phyloP scores from a whole-genome alignment of 1,140 invertebrate species.

The Anoplolepis gracilipes region DNA sequence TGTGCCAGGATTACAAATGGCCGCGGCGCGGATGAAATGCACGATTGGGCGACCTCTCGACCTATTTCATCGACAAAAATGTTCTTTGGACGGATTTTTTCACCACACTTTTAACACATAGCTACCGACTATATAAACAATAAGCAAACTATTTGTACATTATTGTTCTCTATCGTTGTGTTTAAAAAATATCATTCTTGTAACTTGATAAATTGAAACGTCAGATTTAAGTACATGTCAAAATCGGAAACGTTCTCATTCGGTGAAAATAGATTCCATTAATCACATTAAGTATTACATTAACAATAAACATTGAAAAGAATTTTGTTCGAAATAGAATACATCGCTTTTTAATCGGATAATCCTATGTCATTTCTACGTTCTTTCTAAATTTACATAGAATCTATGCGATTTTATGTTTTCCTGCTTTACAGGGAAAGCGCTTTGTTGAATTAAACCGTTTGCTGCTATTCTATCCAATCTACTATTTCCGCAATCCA shows the following conservation, averaged over 20 bases:
- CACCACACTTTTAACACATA: background rate
- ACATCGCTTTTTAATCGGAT: conserved; percentile 35
- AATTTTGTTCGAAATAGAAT: conserved; percentile 21
- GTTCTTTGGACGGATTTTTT: conserved; percentile 7
- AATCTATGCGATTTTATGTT: background rate
- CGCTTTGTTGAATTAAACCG: conserved; percentile 51
- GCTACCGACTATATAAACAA: conserved; percentile 2
- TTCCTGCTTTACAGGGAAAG: background rate
- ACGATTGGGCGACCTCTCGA: conserved; percentile 50
- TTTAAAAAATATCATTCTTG: background rate
- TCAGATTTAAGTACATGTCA: background rate
- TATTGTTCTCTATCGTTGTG: background rate
- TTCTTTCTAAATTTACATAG: conserved; percentile 44
- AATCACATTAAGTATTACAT: background rate
- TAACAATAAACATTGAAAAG: background rate
- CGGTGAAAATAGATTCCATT: conserved; percentile 9
- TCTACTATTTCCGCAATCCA: conserved; percentile 36
- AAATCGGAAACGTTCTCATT: background rate
- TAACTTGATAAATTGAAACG: background rate
- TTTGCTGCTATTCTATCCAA: conserved; percentile 42
- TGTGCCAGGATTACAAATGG: conserved; percentile 63
- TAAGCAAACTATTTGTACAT: conserved; percentile 7
- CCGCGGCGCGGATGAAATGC: conserved; percentile 49
- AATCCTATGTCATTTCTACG: conserved; percentile 10
- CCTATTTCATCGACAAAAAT: conserved; percentile 54